Evolutionary conservation across 2,797 vertebrate species (phyloP).

Genomic region (Mus minutoides): DNA sequence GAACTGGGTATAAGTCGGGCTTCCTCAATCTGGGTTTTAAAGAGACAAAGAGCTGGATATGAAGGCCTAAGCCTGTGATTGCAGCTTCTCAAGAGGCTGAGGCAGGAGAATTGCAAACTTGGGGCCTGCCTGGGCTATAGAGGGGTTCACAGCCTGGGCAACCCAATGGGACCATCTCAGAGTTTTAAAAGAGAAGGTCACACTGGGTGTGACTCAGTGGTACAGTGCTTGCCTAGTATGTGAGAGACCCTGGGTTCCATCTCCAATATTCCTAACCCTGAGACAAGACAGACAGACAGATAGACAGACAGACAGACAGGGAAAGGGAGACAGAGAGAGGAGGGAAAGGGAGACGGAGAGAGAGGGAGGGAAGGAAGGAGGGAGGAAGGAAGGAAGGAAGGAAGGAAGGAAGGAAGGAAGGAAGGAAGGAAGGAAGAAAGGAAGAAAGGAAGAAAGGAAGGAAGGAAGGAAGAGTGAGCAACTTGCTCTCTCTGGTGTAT

Average conservation of each 20-base stretch:
- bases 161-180: not conserved
- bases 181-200: not conserved
- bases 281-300: not conserved
- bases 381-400: fast-evolving
- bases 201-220: not conserved
- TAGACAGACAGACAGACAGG: not conserved
- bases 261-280: not conserved
- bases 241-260: not conserved
- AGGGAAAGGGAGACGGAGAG: too few relatives aligned
- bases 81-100: not conserved
- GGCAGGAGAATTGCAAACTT: not conserved
- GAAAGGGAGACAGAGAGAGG: fast-evolving
- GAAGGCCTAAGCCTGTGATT: not conserved
- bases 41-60: not conserved
- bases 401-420: too few relatives aligned
- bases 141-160: not conserved
- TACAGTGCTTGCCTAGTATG: not conserved
- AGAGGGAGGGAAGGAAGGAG: too few relatives aligned
- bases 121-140: not conserved
- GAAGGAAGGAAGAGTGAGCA: too few relatives aligned
- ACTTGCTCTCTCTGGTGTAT: not conserved
- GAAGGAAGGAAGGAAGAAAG: too few relatives aligned
- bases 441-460: too few relatives aligned
- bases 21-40: not conserved
- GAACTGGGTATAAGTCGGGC: not conserved